Percentiles rank a stretch among this genome's conserved stretches.
Conservation (phyloP, 2,113 vertebrate species). For the Mugil cephalus region DNA sequence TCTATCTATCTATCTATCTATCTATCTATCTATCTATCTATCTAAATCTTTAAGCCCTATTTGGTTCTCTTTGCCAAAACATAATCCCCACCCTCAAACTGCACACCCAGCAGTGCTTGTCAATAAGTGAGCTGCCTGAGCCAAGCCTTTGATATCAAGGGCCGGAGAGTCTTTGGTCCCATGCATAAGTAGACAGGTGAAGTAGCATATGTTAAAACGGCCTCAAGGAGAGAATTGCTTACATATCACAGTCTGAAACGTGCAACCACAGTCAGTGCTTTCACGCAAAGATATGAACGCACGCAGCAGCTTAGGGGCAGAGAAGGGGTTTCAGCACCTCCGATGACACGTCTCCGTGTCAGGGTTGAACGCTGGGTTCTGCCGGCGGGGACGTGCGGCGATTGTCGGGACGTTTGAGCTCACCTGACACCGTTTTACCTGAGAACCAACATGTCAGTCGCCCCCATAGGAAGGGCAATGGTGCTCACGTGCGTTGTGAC, state of each 20-base stretch:
- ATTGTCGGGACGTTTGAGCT: slow-evolving; percentile 58
- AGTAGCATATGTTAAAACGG: slow-evolving; percentile 47
- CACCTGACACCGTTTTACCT: slow-evolving; percentile 67
- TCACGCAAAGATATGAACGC: slow-evolving; percentile 34
- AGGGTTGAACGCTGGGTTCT: slow-evolving; percentile 28
- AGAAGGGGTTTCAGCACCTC: slow-evolving; percentile 64
- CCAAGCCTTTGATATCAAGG: slow-evolving; percentile 64
- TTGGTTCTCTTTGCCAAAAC: slow-evolving; percentile 8
- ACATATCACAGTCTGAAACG: slow-evolving; percentile 44
- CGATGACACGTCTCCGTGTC: slow-evolving; percentile 70
- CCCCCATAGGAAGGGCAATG: slow-evolving; percentile 53
- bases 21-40: background rate
- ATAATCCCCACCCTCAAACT: slow-evolving; percentile 38
- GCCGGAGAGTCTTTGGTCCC: slow-evolving; percentile 58
- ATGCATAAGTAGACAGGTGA: slow-evolving; percentile 58
- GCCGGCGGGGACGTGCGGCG: slow-evolving; percentile 39
- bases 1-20: slow-evolving; percentile 2
- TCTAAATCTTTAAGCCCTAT: background rate
- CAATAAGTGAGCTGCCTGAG: slow-evolving; percentile 32
- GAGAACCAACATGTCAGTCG: slow-evolving; percentile 65
- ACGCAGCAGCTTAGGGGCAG: slow-evolving; percentile 40
- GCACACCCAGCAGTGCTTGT: slow-evolving; percentile 37
- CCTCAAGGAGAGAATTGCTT: slow-evolving; percentile 50
- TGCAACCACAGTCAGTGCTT: slow-evolving; percentile 28
- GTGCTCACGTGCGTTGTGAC: slow-evolving; percentile 70